A percentile compares a stretch with the other conserved stretches of the same genome.
Conservation (phyloP, 2,113 vertebrate species). For the Phalacrocorax carbo region DNA sequence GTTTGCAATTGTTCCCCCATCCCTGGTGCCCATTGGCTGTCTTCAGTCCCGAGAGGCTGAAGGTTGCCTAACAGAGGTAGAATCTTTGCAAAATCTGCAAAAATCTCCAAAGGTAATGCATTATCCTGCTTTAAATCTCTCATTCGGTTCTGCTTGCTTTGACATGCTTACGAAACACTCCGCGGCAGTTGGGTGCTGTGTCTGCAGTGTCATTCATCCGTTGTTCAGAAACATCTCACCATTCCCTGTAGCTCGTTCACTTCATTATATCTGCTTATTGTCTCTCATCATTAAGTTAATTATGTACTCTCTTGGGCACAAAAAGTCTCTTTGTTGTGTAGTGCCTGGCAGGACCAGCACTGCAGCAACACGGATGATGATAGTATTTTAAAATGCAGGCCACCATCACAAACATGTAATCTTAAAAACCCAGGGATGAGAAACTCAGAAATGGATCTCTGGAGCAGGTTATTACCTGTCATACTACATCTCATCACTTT, state of each 20-base stretch:
- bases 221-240: background rate
- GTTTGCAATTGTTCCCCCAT: background rate
- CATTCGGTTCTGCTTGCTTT: background rate
- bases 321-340: background rate
- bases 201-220: background rate
- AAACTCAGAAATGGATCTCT: background rate
- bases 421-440: background rate
- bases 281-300: background rate
- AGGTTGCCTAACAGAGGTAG: background rate
- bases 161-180: background rate
- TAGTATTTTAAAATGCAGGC: background rate
- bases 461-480: background rate
- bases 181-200: background rate
- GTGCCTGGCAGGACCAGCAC: background rate
- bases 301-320: background rate
- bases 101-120: background rate
- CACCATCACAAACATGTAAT: background rate
- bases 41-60: background rate
- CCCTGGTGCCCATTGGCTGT: background rate
- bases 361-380: background rate
- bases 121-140: background rate
- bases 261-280: background rate
- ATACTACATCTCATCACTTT: background rate
- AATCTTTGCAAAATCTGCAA: background rate
- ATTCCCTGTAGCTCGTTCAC: background rate